Conservation (phyloP, 2,888 invertebrate genomes). For the Acleris literana region DNA sequence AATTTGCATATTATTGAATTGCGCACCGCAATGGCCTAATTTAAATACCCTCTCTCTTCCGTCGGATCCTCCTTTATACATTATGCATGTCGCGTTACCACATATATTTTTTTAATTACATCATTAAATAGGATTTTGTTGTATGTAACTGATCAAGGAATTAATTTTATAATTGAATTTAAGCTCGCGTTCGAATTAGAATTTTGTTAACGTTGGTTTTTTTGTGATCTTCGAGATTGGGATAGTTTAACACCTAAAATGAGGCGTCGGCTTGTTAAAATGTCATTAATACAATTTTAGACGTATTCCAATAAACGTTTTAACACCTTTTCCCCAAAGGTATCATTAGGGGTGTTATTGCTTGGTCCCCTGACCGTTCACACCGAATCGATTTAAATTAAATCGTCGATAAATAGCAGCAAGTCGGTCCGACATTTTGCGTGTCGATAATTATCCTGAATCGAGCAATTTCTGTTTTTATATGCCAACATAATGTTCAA, state of each 20-base stretch:
- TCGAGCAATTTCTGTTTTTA: constrained; percentile 7
- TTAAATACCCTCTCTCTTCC: background rate
- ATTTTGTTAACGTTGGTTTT: constrained; percentile 5
- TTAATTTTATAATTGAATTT: constrained; percentile 21
- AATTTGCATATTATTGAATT: background rate
- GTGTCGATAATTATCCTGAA: constrained; percentile 28
- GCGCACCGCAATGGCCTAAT: background rate
- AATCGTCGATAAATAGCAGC: constrained; percentile 38
- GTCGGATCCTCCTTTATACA: no score
- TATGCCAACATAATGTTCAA: background rate
- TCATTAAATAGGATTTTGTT: background rate
- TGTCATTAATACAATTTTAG: constrained; percentile 78
- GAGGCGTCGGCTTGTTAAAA: constrained; percentile 78
- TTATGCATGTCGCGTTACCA: no score
- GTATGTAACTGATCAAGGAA: background rate
- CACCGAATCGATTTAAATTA: constrained; percentile 55
- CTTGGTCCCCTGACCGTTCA: constrained; percentile 50
- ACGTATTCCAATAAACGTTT: constrained; percentile 81
- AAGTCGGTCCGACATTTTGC: constrained; percentile 25
- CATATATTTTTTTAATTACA: background rate
- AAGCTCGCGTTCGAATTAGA: constrained; percentile 8
- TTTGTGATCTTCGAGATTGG: constrained; percentile 38
- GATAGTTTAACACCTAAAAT: constrained; percentile 71
- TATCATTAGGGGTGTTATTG: constrained; percentile 80
- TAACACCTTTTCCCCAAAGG: constrained; percentile 80